Evolutionary conservation across 1,140 invertebrate genomes (phyloP).

Genomic region (Delia radicum): DNA sequence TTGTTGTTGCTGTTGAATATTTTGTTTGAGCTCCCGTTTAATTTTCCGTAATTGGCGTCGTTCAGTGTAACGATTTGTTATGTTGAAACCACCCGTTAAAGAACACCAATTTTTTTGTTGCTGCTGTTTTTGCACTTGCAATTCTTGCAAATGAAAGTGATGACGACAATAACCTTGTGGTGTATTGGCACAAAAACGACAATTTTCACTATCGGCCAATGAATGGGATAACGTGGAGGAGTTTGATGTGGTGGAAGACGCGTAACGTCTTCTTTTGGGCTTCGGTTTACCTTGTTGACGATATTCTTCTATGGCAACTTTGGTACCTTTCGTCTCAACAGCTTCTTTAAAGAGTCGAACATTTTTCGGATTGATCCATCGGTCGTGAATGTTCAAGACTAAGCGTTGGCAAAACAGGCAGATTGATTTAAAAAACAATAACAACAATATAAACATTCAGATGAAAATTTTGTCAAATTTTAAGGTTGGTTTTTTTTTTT

Average conservation of each 20-base stretch:
- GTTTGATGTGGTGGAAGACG: not conserved
- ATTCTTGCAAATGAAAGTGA: constrained; percentile 48
- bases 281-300: not conserved
- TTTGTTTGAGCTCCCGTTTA: constrained; percentile 42
- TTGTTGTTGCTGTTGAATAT: constrained; percentile 36
- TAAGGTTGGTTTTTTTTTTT: not conserved
- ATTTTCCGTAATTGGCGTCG: constrained; percentile 41
- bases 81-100: constrained; percentile 16
- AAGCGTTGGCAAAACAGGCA: constrained; percentile 54
- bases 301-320: constrained; percentile 1
- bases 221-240: not conserved
- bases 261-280: not conserved
- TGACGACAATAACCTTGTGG: constrained; percentile 52
- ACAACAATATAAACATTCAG: constrained; percentile 53
- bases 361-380: constrained; percentile 51
- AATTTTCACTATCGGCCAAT: constrained; percentile 34
- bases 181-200: constrained; percentile 53
- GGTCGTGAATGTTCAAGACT: constrained; percentile 51
- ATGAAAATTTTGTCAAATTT: not conserved
- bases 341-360: constrained; percentile 48
- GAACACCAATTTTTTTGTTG: constrained; percentile 28
- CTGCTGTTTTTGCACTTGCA: constrained; percentile 34
- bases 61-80: constrained; percentile 31
- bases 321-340: constrained; percentile 38
- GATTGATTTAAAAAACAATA: constrained; percentile 54